Base-by-base conservation (phyloP, 2,113 vertebrate species). In the Plecotus auritus region DNA sequence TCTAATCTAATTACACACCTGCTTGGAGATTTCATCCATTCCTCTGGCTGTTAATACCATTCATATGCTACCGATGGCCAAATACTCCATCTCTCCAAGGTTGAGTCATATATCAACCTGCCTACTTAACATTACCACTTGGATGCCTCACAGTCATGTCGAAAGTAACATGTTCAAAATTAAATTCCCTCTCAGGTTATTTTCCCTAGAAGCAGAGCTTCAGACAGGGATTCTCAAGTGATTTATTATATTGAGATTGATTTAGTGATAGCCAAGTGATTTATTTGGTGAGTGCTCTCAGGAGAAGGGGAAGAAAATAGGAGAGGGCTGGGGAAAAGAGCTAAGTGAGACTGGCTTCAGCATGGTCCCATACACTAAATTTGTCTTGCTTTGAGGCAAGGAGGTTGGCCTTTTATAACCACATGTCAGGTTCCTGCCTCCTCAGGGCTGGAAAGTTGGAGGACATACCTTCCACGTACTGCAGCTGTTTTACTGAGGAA, bases 151-250 rank as follows among this genome's bases (percentile, higher is more conserved):
- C 69, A 92, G 11, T 80, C 66, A 61, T 54, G 26, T 90, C 30
- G 80, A 66, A 95, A 47, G 10, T 61, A 94, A 81, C 28, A 70
- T 42, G 51, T 37, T 89, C 40, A 80, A 96, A 96, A 86, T 95
- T 72, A 89, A 93, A 74, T 89, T 85, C 28, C 61, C 12, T 83
- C n/a, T 93, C 26, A 83, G 28, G 2, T 49, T 92, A 37, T 14
- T 4, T 42, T 92, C 26, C 70, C 72, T 76, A 95, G 70, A 92
- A 96, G 37, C 28, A 94, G 35, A 91, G 20, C 10, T 16, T 70
- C 74, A 73, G 49, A 64, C 11, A 85, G 49, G 7, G 40, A 90
- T 96, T 87, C 42, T 96, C 81, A 88, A 76, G 45, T 86, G 67
- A 95, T 83, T 76, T 95, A 81, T 77, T 49, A 23, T 72, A 77